phyloP scores from a whole-genome alignment of 2,888 invertebrate genomes.

The Bombylius major region DNA sequence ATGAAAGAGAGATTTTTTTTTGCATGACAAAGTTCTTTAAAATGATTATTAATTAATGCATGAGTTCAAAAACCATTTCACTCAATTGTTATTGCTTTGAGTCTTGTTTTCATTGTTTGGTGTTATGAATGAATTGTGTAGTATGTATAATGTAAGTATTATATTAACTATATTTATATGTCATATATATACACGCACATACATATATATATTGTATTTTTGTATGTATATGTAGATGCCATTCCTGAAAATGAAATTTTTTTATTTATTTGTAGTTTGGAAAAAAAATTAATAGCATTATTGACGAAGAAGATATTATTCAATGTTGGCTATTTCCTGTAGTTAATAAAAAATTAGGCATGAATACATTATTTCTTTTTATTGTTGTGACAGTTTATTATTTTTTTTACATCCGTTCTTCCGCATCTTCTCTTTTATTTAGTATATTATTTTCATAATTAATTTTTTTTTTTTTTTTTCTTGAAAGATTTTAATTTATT shows the following conservation, averaged over 20 bases:
- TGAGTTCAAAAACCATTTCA: neutral
- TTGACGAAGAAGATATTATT: too few relatives aligned
- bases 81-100: too few relatives aligned
- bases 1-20: neutral
- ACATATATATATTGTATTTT: too few relatives aligned
- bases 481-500: neutral
- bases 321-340: neutral
- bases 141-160: too few relatives aligned
- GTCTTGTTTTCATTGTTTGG: too few relatives aligned
- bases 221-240: too few relatives aligned
- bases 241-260: too few relatives aligned
- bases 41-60: neutral
- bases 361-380: neutral
- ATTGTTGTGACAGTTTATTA: neutral
- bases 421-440: neutral
- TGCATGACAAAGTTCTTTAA: neutral
- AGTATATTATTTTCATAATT: neutral
- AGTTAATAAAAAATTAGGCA: constrained; percentile 1
- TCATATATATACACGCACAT: too few relatives aligned
- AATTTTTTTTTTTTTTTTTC: neutral
- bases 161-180: too few relatives aligned
- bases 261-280: too few relatives aligned
- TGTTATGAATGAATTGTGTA: too few relatives aligned
- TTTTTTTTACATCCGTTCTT: constrained; percentile 1
- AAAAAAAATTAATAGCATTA: too few relatives aligned